Base-by-base conservation (phyloP, 1,140 invertebrate genomes). In the Glossosoma conforme region DNA sequence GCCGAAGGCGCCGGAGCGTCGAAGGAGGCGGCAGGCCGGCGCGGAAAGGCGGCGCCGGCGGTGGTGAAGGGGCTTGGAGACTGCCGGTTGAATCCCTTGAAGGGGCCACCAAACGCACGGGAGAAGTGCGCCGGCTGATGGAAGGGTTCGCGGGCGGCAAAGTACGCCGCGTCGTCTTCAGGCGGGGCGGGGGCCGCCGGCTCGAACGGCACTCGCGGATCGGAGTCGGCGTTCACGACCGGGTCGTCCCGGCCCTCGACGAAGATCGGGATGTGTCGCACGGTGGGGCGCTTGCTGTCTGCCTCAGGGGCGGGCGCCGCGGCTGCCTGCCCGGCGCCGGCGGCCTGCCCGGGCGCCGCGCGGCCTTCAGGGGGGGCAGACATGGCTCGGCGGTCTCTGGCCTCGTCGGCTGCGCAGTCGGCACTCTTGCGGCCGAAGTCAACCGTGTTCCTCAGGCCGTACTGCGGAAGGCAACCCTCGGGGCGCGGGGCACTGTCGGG, bases 261-360 rank as follows among this genome's bases (percentile, higher is more conserved):
- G 56, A 89, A 87, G 30, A 93, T 93, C 2, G 89, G 89, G 65
- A 93, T 92, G 61, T 89, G 86, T 56, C 89, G 77, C 11, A 91
- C 83, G 44, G 54, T 64, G 37, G 56, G 56, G 33, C 48, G 43
- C 19, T 37, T 47, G 33, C 69, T 69, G 15, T 65, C 65, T 4
- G 58, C 56, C 19, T 59, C 53, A 59, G 51, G 45, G 58, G 61
- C 20, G 60, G 62, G 15, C 62, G 58, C 61, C 66, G 56, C 59
- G 61, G 58, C 61, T 65, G 62, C 62, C 74, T 62, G 44, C n/a
- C n/a, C n/a, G n/a, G n/a, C n/a, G n/a, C n/a, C n/a, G 53, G 38
- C 10, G 46, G 14, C 55, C 52, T 19, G 44, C 61, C 51, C 65
- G 65, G 17, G 62, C 59, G 45, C 67, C 62, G 54, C 70, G 54